Evolutionary conservation across 2,888 invertebrate species (phyloP), one percentile per base, ranked within the genome.

Genomic region (Elegia similella): DNA sequence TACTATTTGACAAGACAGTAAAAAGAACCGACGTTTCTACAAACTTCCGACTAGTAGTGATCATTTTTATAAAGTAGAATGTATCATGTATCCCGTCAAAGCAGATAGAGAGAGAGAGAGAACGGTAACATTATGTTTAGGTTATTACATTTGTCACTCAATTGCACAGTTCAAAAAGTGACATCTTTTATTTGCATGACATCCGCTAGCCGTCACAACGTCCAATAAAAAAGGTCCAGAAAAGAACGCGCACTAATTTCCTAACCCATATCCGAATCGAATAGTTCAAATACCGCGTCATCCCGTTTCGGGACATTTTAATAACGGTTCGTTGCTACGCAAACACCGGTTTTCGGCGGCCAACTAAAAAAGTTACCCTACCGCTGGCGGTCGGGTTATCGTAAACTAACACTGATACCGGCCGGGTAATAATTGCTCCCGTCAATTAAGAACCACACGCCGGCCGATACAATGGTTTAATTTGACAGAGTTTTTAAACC

Each of bases 361-460:
- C 53, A 61, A 61, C 59, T 58, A 60, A 66, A 67, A 70, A 67
- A 62, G 59, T 29, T 46, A 17, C 47, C 52, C 44, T 56, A 42
- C 62, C 62, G 65, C 67, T 68, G 7, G 15, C 42, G 38, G 48
- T 6, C 30, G 38, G 68, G 67, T 67, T 73, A 76, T 72, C 67
- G 73, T 77, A 70, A 76, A 75, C 78, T 75, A 79, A 77, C 75
- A 75, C 72, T 76, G 80, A 77, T 76, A 75, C 69, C 64, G 65
- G 66, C 64, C 60, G 65, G 61, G 70, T 69, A 69, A 75, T 81
- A 81, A 82, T 82, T 78, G 82, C 72, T 68, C 65, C 62, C 66
- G 72, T 70, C 81, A 76, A 80, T 83, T 80, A 80, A 72, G 71
- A 67, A 67, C 62, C 60, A 62, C 62, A 50, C 60, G 55, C 29